A percentile compares a stretch with the other conserved stretches of the same genome.
phyloP scores from a whole-genome alignment of 2,888 invertebrate species.

The Ochlodes sylvanus region DNA sequence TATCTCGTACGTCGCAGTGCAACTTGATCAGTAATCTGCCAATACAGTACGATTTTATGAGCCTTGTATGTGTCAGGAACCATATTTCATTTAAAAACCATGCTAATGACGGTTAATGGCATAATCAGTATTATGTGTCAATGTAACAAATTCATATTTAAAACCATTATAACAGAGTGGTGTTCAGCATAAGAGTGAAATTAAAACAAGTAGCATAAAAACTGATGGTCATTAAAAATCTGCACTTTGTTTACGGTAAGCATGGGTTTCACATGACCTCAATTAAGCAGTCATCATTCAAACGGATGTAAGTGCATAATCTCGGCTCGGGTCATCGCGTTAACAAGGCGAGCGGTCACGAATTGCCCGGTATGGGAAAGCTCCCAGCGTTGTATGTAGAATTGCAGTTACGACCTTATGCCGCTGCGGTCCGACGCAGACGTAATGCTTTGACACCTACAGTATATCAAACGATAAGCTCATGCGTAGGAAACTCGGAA shows the following conservation, averaged over 20 bases:
- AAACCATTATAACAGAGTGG: too few species aligned
- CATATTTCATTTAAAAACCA: too few species aligned
- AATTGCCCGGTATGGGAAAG: constrained; percentile 82
- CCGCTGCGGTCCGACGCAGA: constrained; percentile 42
- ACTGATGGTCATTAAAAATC: constrained; percentile 22
- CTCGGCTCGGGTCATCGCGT: constrained; percentile 76
- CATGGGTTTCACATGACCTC: constrained; percentile 56
- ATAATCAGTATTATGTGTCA: too few species aligned
- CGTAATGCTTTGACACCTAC: constrained; percentile 42
- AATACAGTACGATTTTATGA: neutral
- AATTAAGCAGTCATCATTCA: constrained; percentile 80
- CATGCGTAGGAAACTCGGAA: constrained; percentile 21
- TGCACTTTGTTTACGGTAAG: constrained; percentile 33
- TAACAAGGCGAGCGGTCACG: constrained; percentile 82
- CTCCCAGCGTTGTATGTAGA: constrained; percentile 73
- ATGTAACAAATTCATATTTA: too few species aligned
- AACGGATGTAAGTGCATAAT: constrained; percentile 82
- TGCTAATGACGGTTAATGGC: too few species aligned
- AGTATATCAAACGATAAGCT: constrained; percentile 29
- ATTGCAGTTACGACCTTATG: constrained; percentile 67
- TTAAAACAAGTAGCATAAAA: neutral
- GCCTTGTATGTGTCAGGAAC: too few species aligned
- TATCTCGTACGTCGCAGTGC: neutral
- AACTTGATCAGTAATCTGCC: neutral
- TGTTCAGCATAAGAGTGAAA: neutral